Conservation (phyloP, 2,797 vertebrate species). For the Brachymystax lenok region DNA sequence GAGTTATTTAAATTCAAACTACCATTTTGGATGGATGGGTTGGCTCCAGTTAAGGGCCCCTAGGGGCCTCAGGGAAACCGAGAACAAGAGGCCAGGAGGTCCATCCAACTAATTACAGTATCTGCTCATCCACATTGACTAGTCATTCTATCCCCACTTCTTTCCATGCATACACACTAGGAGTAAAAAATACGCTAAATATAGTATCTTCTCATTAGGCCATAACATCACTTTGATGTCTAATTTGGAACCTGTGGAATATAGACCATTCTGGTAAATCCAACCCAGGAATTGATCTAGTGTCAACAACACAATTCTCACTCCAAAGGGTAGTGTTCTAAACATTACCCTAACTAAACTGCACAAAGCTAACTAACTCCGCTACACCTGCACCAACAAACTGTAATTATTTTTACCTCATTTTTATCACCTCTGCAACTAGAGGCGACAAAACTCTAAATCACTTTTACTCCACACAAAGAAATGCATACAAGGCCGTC, state of each 20-base stretch:
- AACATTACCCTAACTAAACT: too few species aligned
- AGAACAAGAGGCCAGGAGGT: not conserved
- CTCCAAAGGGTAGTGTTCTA: too few species aligned
- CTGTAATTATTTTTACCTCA: too few species aligned
- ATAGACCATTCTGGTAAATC: too few species aligned
- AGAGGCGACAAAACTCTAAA: too few species aligned
- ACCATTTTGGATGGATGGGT: not conserved
- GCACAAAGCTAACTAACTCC: too few species aligned
- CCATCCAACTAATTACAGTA: not conserved
- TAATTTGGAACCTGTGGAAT: not conserved
- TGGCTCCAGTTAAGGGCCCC: not conserved
- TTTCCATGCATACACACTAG: not conserved
- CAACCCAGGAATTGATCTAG: too few species aligned
- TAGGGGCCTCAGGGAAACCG: not conserved
- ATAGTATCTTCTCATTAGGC: not conserved
- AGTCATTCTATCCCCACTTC: not conserved
- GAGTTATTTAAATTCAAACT: not conserved
- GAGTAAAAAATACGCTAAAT: not conserved
- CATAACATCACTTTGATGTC: not conserved
- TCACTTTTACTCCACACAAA: too few species aligned
- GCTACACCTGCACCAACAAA: too few species aligned
- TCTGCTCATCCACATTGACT: not conserved
- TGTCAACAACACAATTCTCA: too few species aligned
- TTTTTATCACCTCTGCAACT: too few species aligned
- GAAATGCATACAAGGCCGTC: too few species aligned